Evolutionary conservation across 2,797 vertebrate genomes (phyloP).

Genomic region (Hippopotamyrus pictus): DNA sequence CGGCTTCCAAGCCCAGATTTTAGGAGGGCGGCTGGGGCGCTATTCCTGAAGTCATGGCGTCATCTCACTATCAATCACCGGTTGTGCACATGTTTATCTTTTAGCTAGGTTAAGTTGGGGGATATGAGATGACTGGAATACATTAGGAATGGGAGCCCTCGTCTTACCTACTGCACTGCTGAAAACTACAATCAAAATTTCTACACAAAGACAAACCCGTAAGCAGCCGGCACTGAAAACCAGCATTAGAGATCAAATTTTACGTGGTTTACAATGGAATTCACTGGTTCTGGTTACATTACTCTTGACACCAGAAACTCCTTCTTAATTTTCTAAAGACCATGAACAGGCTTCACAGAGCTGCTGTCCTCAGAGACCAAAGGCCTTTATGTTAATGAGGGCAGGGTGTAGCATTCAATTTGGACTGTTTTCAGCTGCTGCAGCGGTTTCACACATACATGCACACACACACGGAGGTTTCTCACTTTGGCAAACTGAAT

Average conservation of each 20-base stretch:
- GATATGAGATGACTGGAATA: background rate
- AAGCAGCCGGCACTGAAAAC: background rate
- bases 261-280: background rate
- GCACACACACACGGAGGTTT: conserved; percentile 15
- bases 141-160: conserved; percentile 1
- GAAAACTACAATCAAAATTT: background rate
- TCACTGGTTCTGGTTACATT: background rate
- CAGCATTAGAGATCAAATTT: background rate
- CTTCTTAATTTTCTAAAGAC: background rate
- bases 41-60: background rate
- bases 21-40: background rate
- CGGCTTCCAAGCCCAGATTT: conserved; percentile 6
- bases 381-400: background rate
- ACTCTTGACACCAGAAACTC: background rate
- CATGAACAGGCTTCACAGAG: background rate
- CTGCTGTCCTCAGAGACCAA: background rate
- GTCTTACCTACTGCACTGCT: background rate
- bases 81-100: background rate
- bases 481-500: conserved; percentile 90
- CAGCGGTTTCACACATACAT: background rate
- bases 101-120: background rate
- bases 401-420: background rate
- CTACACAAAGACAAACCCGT: background rate
- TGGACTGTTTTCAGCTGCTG: background rate
- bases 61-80: background rate